A percentile compares a stretch with the other conserved stretches of the same genome.
These are phyloP conservation scores for Ips typographus DNA, from an alignment of 1,140 invertebrate species.

Conservation along the genomic window DNA sequence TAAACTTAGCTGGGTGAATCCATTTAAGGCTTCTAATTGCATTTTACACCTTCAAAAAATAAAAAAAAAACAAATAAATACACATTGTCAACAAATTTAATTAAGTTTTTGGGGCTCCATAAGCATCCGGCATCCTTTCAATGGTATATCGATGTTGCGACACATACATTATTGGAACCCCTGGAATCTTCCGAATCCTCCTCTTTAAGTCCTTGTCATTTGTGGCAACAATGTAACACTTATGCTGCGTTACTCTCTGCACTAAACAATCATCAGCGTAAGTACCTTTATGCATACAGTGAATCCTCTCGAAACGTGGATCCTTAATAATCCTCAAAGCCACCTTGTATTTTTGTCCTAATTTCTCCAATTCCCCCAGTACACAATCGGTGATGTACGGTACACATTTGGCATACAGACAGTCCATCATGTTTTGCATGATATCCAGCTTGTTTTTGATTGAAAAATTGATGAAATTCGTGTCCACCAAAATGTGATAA, in stretches of 20 bases:
- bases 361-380: conserved; percentile 96
- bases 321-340: conserved; percentile 97
- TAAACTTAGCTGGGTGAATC: no score
- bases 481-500: conserved; percentile 95
- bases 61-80: no score
- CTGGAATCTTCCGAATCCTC: conserved; percentile 96
- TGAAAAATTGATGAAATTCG: conserved; percentile 99
- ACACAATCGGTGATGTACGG: conserved; percentile 99
- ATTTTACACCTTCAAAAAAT: neutral
- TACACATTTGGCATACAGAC: conserved; percentile 97
- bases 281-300: conserved; percentile 96
- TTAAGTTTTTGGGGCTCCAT: conserved; percentile 78
- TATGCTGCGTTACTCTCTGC: conserved; percentile 95
- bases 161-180: conserved; percentile 98
- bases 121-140: conserved; percentile 98
- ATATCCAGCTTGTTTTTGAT: conserved; percentile 99
- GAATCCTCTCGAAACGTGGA: conserved; percentile 87
- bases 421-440: conserved; percentile 98
- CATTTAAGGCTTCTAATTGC: no score
- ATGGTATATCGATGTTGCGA: conserved; percentile 92
- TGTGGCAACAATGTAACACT: conserved; percentile 99
- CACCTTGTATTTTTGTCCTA: conserved; percentile 93
- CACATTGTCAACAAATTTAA: neutral
- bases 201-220: conserved; percentile 98
- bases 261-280: conserved; percentile 99